Evolutionary conservation across 2,797 vertebrate species (phyloP).

Genomic region (Varecia variegata): DNA sequence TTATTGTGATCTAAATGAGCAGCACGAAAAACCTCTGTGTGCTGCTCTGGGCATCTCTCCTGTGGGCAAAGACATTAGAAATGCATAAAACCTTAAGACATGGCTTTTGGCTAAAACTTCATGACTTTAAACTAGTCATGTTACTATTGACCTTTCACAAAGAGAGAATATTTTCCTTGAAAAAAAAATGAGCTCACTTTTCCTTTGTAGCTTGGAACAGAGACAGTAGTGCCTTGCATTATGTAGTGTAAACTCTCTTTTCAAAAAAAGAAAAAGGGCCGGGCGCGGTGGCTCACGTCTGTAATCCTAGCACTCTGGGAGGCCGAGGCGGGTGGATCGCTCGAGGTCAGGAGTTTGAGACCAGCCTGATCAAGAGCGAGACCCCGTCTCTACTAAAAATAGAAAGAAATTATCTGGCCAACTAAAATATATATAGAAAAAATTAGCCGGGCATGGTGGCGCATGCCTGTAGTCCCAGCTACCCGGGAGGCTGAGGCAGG

Average conservation of each 20-base stretch:
- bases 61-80: not conserved
- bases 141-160: conserved; percentile 31
- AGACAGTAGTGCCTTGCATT: not conserved
- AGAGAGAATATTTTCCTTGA: conserved; percentile 30
- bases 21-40: not conserved
- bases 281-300: too few relatives aligned
- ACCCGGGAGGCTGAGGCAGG: too few relatives aligned
- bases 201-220: not conserved
- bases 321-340: too few relatives aligned
- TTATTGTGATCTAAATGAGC: not conserved
- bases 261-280: too few relatives aligned
- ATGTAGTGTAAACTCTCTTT: not conserved
- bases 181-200: not conserved
- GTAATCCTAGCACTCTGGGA: too few relatives aligned
- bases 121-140: not conserved
- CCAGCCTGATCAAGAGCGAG: too few relatives aligned
- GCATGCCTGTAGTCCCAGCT: too few relatives aligned
- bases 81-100: not conserved
- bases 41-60: not conserved
- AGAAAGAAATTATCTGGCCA: too few relatives aligned
- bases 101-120: not conserved
- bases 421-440: too few relatives aligned
- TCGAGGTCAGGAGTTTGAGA: too few relatives aligned
- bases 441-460: too few relatives aligned
- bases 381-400: too few relatives aligned